These are phyloP conservation scores for Serripes groenlandicus DNA, from an alignment of 2,888 invertebrate species.

Conservation along the genomic window DNA sequence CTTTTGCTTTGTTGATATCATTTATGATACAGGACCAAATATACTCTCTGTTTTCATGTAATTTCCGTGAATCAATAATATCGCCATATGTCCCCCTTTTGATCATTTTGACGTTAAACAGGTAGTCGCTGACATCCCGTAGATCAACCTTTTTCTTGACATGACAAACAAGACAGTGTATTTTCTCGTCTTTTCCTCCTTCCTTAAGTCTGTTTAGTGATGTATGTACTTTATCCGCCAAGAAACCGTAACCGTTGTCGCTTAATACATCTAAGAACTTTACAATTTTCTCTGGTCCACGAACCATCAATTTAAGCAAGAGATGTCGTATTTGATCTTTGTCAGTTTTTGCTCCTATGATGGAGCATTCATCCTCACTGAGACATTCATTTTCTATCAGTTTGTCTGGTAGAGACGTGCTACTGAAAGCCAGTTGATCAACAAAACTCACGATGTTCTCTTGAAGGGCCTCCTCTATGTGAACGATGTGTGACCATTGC, in stretches of 20 bases:
- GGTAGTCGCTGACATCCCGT: conserved; percentile 9
- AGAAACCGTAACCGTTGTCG: background rate
- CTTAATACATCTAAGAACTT: background rate
- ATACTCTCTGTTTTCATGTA: conserved; percentile 7
- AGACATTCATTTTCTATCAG: conserved; percentile 3
- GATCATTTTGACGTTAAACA: conserved; percentile 6
- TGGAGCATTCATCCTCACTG: conserved; percentile 5
- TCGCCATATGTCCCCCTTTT: conserved; percentile 7
- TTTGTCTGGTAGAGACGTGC: background rate
- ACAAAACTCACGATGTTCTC: background rate
- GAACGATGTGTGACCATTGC: background rate
- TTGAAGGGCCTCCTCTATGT: conserved; percentile 17
- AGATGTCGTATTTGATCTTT: conserved; percentile 7
- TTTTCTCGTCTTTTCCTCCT: background rate
- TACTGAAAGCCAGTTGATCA: background rate
- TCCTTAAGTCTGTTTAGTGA: background rate
- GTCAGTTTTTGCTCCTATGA: background rate
- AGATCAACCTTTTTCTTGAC: conserved; percentile 2
- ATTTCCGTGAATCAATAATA: background rate
- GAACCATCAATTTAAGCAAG: conserved; percentile 1
- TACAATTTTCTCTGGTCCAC: conserved; percentile 5
- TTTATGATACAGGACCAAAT: conserved; percentile 2
- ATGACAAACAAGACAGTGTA: background rate
- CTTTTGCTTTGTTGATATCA: conserved; percentile 1
- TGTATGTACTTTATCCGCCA: background rate